Evolutionary conservation across 2,797 vertebrate species (phyloP), one percentile per base, ranked within the genome.

Genomic region (Mergus octosetaceus): DNA sequence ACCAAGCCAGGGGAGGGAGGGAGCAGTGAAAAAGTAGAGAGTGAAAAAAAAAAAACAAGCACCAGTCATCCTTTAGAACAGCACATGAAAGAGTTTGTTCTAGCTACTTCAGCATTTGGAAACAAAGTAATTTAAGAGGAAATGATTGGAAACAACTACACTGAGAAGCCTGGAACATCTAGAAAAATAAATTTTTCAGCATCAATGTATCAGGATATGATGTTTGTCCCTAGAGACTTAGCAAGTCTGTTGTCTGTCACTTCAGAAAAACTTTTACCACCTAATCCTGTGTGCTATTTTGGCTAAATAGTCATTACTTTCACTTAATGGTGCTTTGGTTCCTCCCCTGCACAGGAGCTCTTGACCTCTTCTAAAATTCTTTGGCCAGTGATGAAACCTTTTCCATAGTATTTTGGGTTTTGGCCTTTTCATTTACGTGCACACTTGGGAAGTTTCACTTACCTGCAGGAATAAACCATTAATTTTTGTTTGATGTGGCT

Each of bases 201-300:
- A 22, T 10, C 2, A 2, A 1, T 30, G 2, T 54, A 17, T 69
- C 0, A 5, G 11, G 36, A n/a, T 9, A 0, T 34, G 41, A 39
- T 61, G 54, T 65, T 49, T 51, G 43, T 45, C 83, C 11, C 20
- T 24, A n/a, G n/a, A 71, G 30, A 38, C 34, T 30, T 54, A 27
- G 24, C 62, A 61, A 47, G 43, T 49, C 75, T 43, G 22, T 20
- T 5, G 12, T 34, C 66, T 64, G 74, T 78, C 39, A 54, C 54
- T 34, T 34, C 62, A 89, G 49, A 1, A 45, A 57, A 66, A 51
- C 3, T 39, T 77, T 32, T 80, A 13, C 58, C 70, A 39, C 30
- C 38, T 39, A 39, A 12, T 49, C 8, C 3, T 30, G 2, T 2
- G 4, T n/a, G 36, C 49, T 61, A 16, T 27, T 62, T 71, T 81